Percentiles rank a stretch among this genome's conserved stretches.
phyloP scores from a whole-genome alignment of 2,113 vertebrate species.

The Dendropsophus ebraccatus region DNA sequence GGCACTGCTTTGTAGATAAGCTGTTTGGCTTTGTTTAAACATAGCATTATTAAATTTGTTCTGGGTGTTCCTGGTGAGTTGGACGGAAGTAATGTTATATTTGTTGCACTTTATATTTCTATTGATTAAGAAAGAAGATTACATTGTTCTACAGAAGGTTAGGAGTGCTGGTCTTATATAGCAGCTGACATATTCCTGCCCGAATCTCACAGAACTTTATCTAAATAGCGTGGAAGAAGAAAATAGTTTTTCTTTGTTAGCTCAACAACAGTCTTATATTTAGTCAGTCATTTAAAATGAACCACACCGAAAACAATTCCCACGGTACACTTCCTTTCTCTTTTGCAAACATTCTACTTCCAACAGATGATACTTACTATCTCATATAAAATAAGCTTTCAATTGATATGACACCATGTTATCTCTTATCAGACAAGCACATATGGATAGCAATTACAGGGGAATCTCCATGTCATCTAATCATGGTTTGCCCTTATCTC shows the following conservation, averaged over 20 bases:
- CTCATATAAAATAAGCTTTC: background rate
- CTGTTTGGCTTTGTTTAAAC: constrained; percentile 14
- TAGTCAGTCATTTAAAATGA: background rate
- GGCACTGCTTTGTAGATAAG: background rate
- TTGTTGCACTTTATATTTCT: background rate
- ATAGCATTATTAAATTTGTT: constrained; percentile 7
- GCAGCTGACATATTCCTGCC: background rate
- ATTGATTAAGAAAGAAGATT: constrained; percentile 38
- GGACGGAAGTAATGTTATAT: background rate
- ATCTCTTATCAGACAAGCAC: constrained; percentile 49
- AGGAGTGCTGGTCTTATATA: constrained; percentile 22
- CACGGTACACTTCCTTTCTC: constrained; percentile 2
- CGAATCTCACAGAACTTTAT: background rate
- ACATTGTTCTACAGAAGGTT: constrained; percentile 48
- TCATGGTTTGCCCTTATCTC: constrained; percentile 5
- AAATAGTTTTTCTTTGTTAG: background rate
- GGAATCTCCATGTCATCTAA: constrained; percentile 30
- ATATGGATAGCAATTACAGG: background rate
- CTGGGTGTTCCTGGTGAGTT: constrained; percentile 30
- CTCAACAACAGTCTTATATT: background rate
- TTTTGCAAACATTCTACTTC: background rate
- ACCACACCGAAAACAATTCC: background rate
- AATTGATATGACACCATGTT: constrained; percentile 15
- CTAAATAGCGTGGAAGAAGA: background rate
- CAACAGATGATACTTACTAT: background rate